phyloP scores from a whole-genome alignment of 2,888 invertebrate genomes.

The Tenthredo mesomela region DNA sequence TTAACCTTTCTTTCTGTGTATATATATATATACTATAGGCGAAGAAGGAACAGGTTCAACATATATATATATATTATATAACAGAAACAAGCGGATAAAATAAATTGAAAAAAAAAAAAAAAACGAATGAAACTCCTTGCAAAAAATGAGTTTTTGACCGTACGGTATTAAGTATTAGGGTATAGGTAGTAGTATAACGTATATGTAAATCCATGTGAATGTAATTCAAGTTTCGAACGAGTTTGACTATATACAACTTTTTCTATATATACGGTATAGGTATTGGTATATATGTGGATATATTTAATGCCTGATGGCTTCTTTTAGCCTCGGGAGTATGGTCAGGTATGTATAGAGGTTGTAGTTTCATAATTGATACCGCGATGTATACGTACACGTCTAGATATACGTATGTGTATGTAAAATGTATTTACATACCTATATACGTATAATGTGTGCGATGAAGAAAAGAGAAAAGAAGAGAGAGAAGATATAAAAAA shows the following conservation, averaged over 20 bases:
- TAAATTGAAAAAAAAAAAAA: neutral
- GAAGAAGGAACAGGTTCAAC: neutral
- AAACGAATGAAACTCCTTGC: neutral
- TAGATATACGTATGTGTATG: neutral
- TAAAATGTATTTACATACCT: neutral
- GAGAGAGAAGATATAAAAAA: too few species aligned
- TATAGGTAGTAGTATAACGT: neutral
- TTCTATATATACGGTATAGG: neutral
- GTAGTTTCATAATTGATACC: conserved; percentile 8
- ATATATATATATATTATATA: too few species aligned
- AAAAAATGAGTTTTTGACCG: neutral
- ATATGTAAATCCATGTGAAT: neutral
- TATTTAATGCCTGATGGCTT: conserved; percentile 15
- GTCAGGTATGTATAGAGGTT: neutral
- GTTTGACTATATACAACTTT: conserved; percentile 6
- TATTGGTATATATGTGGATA: neutral
- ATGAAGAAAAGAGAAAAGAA: neutral
- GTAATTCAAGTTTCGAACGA: conserved; percentile 18
- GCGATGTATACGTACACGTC: neutral
- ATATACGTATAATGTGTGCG: neutral
- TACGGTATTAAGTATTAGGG: neutral
- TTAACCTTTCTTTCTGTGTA: too few species aligned
- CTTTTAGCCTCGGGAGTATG: neutral
- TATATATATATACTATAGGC: too few species aligned
- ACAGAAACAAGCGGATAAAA: neutral